Evolutionary conservation across 2,888 invertebrate genomes (phyloP).

Genomic region (Onchidella celtica): DNA sequence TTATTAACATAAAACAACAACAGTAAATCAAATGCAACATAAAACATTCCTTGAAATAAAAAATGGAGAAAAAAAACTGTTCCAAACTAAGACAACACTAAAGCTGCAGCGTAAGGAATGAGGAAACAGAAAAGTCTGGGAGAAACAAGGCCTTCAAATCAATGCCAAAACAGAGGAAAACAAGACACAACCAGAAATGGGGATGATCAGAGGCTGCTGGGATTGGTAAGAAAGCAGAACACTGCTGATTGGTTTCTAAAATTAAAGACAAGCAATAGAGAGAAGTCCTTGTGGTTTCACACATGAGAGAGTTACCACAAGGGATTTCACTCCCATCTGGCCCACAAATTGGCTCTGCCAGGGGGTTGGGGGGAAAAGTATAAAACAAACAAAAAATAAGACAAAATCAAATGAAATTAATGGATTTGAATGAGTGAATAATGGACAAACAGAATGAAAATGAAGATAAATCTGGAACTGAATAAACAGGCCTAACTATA

Average conservation of each 20-base stretch:
- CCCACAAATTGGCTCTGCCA: constrained; percentile 81
- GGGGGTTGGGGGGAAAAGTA: no score
- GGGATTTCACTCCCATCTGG: constrained; percentile 83
- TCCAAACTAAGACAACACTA: not conserved
- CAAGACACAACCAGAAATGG: not conserved
- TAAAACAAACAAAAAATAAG: not conserved
- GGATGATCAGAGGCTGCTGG: not conserved
- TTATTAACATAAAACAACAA: no score
- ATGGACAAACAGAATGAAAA: no score
- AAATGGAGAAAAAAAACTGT: not conserved
- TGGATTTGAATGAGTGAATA: constrained; percentile 6
- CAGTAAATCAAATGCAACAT: no score
- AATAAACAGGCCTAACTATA: no score
- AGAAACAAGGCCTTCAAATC: not conserved
- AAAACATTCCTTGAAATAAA: no score
- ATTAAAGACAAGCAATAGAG: no score
- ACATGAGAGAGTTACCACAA: constrained; percentile 80
- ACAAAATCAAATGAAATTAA: constrained; percentile 19
- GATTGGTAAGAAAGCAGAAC: not conserved
- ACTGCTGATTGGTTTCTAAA: no score
- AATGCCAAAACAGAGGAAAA: not conserved
- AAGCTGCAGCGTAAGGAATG: no score
- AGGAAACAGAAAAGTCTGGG: not conserved
- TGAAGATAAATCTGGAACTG: no score
- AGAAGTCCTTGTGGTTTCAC: constrained; percentile 9